A percentile compares a stretch with the other conserved stretches of the same genome.
These are phyloP conservation scores for Calliopsis andreniformis DNA, from an alignment of 1,140 invertebrate species.

Conservation along the genomic window DNA sequence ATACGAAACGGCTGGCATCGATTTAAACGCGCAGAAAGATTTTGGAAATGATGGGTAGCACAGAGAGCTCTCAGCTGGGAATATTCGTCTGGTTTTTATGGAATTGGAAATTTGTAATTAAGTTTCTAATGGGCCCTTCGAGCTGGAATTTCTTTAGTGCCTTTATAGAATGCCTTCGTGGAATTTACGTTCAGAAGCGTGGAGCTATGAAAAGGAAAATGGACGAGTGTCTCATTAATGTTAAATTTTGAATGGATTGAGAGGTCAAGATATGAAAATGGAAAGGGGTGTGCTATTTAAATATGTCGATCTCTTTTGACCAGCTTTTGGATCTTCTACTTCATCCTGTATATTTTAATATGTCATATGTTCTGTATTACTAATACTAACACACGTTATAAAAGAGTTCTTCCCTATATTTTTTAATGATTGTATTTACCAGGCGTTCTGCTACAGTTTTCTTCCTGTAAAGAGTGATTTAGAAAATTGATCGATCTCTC, in stretches of 20 bases:
- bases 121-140: too few species aligned
- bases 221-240: constrained; percentile 46
- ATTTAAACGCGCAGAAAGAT: neutral
- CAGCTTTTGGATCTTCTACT: constrained; percentile 2
- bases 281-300: constrained; percentile 12
- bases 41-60: neutral
- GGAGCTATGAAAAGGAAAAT: constrained; percentile 16
- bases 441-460: neutral
- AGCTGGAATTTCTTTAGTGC: neutral
- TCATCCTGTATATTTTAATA: constrained; percentile 38
- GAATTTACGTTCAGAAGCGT: constrained; percentile 6
- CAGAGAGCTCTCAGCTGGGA: too few species aligned
- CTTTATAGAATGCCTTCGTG: neutral
- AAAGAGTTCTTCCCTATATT: neutral
- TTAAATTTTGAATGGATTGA: constrained; percentile 42
- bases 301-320: constrained; percentile 33
- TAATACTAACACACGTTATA: neutral
- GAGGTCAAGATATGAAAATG: neutral
- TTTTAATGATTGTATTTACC: neutral
- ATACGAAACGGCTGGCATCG: neutral
- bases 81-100: too few species aligned
- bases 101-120: too few species aligned
- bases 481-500: too few species aligned
- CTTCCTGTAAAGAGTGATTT: too few species aligned
- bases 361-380: neutral